Percentiles rank a stretch among this genome's conserved stretches.
Evolutionary conservation across 2,888 invertebrate genomes (phyloP).

Genomic region (Volucella bombylans): DNA sequence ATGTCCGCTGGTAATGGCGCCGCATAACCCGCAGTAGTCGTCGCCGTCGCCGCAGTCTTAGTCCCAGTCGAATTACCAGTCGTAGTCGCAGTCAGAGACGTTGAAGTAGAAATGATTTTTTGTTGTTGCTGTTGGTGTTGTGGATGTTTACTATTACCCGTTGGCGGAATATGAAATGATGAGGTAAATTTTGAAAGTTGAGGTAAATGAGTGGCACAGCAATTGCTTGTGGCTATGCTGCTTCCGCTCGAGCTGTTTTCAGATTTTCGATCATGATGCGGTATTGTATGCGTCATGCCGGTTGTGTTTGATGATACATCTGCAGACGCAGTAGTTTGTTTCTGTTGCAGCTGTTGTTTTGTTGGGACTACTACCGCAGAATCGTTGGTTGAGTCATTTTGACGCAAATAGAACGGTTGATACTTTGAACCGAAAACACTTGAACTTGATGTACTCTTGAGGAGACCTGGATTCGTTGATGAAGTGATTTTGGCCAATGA

Average conservation of each 20-base stretch:
- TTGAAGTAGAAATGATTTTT: constrained; percentile 23
- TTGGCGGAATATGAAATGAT: constrained; percentile 80
- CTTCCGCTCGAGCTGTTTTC: constrained; percentile 81
- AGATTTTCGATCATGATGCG: constrained; percentile 80
- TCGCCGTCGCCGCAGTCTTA: constrained; percentile 1
- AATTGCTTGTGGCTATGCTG: constrained; percentile 81
- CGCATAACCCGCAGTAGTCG: background rate
- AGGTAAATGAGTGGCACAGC: constrained; percentile 81
- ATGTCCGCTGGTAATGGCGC: constrained; percentile 38
- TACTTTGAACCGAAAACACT: constrained; percentile 78
- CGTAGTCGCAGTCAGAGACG: constrained; percentile 31
- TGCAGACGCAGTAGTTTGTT: constrained; percentile 14
- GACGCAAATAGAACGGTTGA: constrained; percentile 76
- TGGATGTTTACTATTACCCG: constrained; percentile 43
- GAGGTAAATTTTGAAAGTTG: constrained; percentile 81
- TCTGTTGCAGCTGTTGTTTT: constrained; percentile 70
- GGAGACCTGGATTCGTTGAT: constrained; percentile 75
- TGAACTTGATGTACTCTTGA: constrained; percentile 82
- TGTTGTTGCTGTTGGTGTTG: constrained; percentile 63
- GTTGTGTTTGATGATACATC: constrained; percentile 27
- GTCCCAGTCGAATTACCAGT: constrained; percentile 28
- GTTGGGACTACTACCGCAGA: constrained; percentile 78
- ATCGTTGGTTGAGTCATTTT: constrained; percentile 66
- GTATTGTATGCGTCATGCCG: constrained; percentile 76
- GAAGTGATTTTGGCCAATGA: constrained; percentile 23